Percentiles rank a stretch among this genome's conserved stretches.
Conservation (phyloP, 2,888 invertebrate species). For the Meiosimyza decipiens region DNA sequence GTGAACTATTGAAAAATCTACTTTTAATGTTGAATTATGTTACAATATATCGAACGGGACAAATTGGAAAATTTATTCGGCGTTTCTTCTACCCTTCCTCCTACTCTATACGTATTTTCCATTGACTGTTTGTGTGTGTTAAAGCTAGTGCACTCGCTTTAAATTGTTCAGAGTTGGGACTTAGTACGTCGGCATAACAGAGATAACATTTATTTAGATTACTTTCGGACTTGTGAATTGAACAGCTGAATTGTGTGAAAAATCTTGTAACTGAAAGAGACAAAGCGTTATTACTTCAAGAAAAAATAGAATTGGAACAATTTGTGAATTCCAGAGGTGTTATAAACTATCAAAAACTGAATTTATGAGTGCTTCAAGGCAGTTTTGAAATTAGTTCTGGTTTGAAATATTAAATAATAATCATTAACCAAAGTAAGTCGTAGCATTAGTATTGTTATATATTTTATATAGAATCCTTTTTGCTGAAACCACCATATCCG, state of each 20-base stretch:
- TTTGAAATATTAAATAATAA: too few relatives aligned
- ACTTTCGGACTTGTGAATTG: conserved; percentile 5
- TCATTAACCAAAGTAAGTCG: too few relatives aligned
- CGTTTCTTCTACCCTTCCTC: conserved; percentile 35
- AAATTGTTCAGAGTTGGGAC: neutral
- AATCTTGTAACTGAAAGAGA: too few relatives aligned
- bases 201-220: conserved; percentile 35
- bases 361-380: too few relatives aligned
- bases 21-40: conserved; percentile 31
- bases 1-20: conserved; percentile 28
- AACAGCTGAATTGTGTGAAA: neutral
- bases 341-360: too few relatives aligned
- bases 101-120: conserved; percentile 13
- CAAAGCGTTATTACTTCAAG: too few relatives aligned
- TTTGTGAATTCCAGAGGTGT: too few relatives aligned
- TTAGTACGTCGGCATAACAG: neutral
- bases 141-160: conserved; percentile 28
- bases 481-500: too few relatives aligned
- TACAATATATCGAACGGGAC: conserved; percentile 16
- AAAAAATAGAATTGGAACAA: too few relatives aligned
- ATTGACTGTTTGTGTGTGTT: conserved; percentile 14
- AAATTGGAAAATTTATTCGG: conserved; percentile 42
- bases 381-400: too few relatives aligned
- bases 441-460: too few relatives aligned
- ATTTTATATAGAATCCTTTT: too few relatives aligned